Base-by-base conservation (phyloP, 2,797 vertebrate species). In the Semotilus atromaculatus region DNA sequence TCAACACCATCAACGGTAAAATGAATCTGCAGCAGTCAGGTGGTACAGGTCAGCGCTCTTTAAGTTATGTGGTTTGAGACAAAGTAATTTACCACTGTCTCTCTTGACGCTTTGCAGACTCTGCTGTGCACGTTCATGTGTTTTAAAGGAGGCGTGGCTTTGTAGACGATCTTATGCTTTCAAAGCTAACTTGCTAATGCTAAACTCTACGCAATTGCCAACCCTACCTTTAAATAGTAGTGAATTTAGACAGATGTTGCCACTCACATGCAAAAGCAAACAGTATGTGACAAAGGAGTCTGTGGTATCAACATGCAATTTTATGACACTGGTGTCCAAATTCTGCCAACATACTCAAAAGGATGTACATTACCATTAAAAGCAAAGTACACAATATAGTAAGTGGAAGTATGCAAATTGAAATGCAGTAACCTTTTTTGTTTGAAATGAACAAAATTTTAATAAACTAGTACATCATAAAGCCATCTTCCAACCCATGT, bases 261-360 rank as follows among this genome's bases (percentile, higher is more conserved):
- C 19, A 16, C 31, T 55, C 53, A 9, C 13, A 55, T 55, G 31
- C 51, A 76, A 55, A 75, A 2, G 31, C 73, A 75, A 75, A 76
- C 21, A 75, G 21, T 55, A n/a, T 2, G 1, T 58, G 51, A 76
- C 7, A 38, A n/a, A 75, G 21, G 21, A 36, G 51, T 76, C 34
- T 58, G 21, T 53, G 45, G 43, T 29, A 21, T 55, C 51, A 76
- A 38, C 51, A 75, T 58, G 51, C 73, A 38, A 74, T 74, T 74
- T 34, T 23, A 13, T 45, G 45, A 74, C 45, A 74, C 29, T 36
- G 53, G 53, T 76, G 23, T n/a, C 51, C 34, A 53, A 76, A 58
- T 60, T 76, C 34, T 40, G 72, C 38, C 21, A 72, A 81, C n/a
- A 43, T 31, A 23, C 36, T 72, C 51, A 29, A 72, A 23, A 38